Conservation (phyloP, 2,113 vertebrate genomes). For the Rhea pennata region DNA sequence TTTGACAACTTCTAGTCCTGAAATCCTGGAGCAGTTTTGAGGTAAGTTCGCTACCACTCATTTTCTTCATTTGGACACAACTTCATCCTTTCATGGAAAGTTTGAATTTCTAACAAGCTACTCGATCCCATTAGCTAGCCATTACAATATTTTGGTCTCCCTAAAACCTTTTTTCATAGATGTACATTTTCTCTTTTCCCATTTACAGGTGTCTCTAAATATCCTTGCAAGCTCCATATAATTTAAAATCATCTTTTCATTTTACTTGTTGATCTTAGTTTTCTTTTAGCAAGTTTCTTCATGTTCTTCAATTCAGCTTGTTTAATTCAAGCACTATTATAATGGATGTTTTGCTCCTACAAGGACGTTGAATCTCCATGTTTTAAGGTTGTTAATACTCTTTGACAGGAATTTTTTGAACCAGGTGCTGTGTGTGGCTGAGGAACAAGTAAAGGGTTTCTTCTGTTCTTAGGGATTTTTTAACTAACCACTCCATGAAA, state of each 20-base stretch:
- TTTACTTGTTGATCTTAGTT: not conserved
- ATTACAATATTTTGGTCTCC: not conserved
- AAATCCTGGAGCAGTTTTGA: not conserved
- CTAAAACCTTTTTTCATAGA: not conserved
- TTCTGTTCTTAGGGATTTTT: not conserved
- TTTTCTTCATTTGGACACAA: not conserved
- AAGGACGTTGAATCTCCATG: not conserved
- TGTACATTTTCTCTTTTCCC: not conserved
- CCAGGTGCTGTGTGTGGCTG: not conserved
- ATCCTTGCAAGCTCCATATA: not conserved
- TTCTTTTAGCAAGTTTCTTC: not conserved
- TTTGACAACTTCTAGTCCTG: not conserved
- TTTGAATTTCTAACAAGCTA: not conserved
- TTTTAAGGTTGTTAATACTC: not conserved
- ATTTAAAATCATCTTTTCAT: not conserved
- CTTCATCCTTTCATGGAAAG: not conserved
- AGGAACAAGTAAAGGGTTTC: not conserved
- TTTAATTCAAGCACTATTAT: not conserved
- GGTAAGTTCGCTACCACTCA: not conserved
- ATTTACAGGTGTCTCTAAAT: not conserved
- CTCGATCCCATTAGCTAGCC: not conserved
- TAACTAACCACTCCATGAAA: not conserved
- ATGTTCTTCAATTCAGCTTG: not conserved
- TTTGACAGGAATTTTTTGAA: not conserved
- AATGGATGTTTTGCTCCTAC: not conserved